Evolutionary conservation across 2,888 invertebrate genomes (phyloP).

Genomic region (Callosobruchus maculatus): DNA sequence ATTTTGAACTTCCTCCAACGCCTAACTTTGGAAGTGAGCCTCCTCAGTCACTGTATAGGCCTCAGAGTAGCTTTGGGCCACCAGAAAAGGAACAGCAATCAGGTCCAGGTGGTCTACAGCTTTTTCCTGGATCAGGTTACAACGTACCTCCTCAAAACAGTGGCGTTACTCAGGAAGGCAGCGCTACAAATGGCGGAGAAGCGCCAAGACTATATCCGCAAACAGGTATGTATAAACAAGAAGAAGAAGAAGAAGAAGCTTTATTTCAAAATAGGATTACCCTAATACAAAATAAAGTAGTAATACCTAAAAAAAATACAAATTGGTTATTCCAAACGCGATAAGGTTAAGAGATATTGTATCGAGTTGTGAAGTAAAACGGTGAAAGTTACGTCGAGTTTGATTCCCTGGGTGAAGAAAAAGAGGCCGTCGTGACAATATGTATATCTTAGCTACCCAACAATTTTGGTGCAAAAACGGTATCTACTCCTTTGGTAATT

Average conservation of each 20-base stretch:
- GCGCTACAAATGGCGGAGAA: neutral
- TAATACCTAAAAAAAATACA: too few relatives aligned
- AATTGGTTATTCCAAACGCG: too few relatives aligned
- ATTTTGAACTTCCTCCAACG: neutral
- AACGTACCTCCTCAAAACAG: neutral
- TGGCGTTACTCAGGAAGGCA: neutral
- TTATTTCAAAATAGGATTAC: too few relatives aligned
- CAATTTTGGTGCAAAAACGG: too few relatives aligned
- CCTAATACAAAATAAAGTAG: too few relatives aligned
- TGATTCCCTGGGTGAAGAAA: too few relatives aligned
- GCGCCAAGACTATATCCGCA: neutral
- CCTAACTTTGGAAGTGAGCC: neutral
- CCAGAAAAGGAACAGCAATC: neutral
- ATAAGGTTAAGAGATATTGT: too few relatives aligned
- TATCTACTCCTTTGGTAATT: too few relatives aligned
- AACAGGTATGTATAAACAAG: neutral
- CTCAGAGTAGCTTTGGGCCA: neutral
- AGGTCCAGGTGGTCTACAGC: neutral
- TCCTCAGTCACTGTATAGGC: neutral
- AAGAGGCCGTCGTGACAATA: too few relatives aligned
- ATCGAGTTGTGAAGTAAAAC: too few relatives aligned
- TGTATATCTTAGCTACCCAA: too few relatives aligned
- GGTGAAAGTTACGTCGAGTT: too few relatives aligned
- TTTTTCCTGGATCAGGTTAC: slow-evolving; percentile 1
- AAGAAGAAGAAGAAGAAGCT: neutral